A percentile compares a stretch with the other conserved stretches of the same genome.
Conservation (phyloP, 2,113 vertebrate species). For the Mugil cephalus region DNA sequence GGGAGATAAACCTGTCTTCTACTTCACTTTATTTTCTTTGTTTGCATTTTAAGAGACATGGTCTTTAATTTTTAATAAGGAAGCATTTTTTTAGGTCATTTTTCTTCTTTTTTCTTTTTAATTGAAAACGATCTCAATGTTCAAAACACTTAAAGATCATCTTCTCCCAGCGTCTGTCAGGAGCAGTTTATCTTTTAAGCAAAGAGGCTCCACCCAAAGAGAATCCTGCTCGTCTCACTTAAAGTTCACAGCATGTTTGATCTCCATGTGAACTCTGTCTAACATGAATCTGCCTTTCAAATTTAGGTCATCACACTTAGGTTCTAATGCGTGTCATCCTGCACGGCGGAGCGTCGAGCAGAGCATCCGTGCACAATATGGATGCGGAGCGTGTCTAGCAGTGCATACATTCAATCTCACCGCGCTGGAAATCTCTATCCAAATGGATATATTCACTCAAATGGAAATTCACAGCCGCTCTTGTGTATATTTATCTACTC, state of each 20-base stretch:
- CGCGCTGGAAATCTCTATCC: constrained; percentile 47
- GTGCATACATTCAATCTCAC: constrained; percentile 58
- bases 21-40: too few relatives aligned
- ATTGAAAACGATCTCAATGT: background rate
- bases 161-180: too few relatives aligned
- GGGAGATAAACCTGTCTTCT: too few relatives aligned
- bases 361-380: constrained; percentile 16
- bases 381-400: constrained; percentile 33
- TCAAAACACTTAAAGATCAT: background rate
- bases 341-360: constrained; percentile 7
- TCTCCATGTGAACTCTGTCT: constrained; percentile 36
- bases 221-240: background rate
- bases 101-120: too few relatives aligned
- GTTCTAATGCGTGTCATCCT: constrained; percentile 13
- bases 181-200: constrained; percentile 1
- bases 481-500: constrained; percentile 7
- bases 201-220: background rate
- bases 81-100: background rate
- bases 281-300: constrained; percentile 33
- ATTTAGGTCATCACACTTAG: constrained; percentile 57
- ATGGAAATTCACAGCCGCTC: constrained; percentile 45
- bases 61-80: background rate
- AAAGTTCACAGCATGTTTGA: constrained; percentile 35
- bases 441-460: constrained; percentile 54
- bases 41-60: too few relatives aligned